Percentiles rank a stretch among this genome's conserved stretches.
phyloP scores from a whole-genome alignment of 1,140 invertebrate genomes.

The Spodoptera frugiperda region DNA sequence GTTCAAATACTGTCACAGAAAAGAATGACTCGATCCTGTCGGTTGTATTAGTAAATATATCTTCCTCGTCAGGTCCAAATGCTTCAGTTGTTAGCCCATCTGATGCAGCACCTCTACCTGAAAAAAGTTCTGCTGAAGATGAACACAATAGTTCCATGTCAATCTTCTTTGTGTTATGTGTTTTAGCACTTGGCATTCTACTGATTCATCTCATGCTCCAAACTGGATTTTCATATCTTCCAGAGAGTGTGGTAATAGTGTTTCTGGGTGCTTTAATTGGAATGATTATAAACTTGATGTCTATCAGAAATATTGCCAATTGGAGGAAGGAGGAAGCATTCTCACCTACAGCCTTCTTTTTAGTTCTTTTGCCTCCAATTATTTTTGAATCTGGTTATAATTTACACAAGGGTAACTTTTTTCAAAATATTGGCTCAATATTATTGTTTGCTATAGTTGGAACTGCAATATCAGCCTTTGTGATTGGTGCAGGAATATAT shows the following conservation, averaged over 20 bases:
- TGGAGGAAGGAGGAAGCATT: constrained; percentile 99
- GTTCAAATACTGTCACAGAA: constrained; percentile 57
- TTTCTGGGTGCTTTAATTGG: constrained; percentile 97
- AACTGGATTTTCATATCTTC: constrained; percentile 98
- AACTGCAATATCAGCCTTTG: constrained; percentile 97
- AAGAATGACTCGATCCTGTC: constrained; percentile 70
- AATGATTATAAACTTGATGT: constrained; percentile 95
- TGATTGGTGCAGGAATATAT: constrained; percentile 98
- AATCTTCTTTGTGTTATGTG: constrained; percentile 98
- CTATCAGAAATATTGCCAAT: constrained; percentile 95
- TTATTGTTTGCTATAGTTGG: constrained; percentile 98
- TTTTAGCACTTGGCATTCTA: constrained; percentile 96
- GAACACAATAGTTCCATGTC: constrained; percentile 98
- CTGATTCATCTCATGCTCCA: constrained; percentile 97
- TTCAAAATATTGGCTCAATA: constrained; percentile 98
- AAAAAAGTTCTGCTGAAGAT: constrained; percentile 96
- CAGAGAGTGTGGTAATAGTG: constrained; percentile 99
- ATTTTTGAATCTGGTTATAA: constrained; percentile 99
- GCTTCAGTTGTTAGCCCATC: constrained; percentile 87
- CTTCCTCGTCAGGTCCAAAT: constrained; percentile 70
- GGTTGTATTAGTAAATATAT: constrained; percentile 69
- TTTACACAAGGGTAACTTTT: constrained; percentile 99
- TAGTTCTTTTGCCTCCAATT: constrained; percentile 98
- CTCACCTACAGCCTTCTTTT: constrained; percentile 98
- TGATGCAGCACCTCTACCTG: constrained; percentile 91